phyloP scores from a whole-genome alignment of 2,113 vertebrate species.

The Empidonax alnorum region DNA sequence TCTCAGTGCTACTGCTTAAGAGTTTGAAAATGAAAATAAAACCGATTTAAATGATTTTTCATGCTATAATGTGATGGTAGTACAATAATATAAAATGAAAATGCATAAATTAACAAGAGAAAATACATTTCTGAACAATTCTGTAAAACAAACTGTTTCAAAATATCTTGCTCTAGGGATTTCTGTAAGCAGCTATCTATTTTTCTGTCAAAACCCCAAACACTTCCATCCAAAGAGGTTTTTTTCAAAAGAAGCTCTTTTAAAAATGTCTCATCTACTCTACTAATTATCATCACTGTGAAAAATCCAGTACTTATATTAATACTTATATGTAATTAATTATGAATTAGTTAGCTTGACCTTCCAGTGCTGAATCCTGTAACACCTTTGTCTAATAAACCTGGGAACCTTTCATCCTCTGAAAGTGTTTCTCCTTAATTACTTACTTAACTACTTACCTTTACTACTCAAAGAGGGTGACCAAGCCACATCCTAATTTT shows the following conservation, averaged over 20 bases:
- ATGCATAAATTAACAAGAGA: neutral
- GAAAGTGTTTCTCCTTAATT: neutral
- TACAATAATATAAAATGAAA: slow-evolving; percentile 3
- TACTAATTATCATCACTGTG: neutral
- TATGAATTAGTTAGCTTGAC: slow-evolving; percentile 9
- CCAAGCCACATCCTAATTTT: neutral
- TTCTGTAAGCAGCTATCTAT: neutral
- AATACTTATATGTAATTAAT: slow-evolving; percentile 16
- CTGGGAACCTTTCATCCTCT: neutral
- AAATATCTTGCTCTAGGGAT: neutral
- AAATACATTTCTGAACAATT: neutral
- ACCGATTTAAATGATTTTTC: neutral
- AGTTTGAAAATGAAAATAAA: slow-evolving; percentile 33
- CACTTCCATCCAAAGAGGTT: neutral
- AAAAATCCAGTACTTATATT: neutral
- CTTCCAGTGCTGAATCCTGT: neutral
- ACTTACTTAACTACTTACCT: neutral
- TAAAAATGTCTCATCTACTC: neutral
- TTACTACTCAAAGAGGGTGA: neutral
- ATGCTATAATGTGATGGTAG: neutral
- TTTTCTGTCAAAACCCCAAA: neutral
- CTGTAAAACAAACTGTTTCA: neutral
- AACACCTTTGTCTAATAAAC: slow-evolving; percentile 14
- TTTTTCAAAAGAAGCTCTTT: neutral
- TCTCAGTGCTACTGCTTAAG: neutral